Percentiles rank a stretch among this genome's conserved stretches.
Conservation (phyloP, 2,888 invertebrate species). For the Pterostichus madidus region DNA sequence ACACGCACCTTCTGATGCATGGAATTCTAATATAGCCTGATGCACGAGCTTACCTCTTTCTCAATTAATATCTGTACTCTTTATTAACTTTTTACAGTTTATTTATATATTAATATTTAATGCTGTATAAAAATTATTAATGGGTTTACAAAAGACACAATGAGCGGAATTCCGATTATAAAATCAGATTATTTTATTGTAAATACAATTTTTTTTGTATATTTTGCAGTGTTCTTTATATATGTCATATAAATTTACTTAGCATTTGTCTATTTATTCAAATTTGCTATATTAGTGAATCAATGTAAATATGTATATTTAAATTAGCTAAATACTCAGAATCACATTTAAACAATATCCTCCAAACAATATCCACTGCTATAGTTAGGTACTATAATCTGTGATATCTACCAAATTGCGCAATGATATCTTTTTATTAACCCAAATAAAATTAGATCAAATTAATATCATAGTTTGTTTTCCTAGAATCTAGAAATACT, state of each 20-base stretch:
- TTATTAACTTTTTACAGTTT: neutral
- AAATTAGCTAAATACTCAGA: too few relatives aligned
- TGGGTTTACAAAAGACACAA: slow-evolving; percentile 34
- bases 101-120: slow-evolving; percentile 1
- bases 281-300: too few relatives aligned
- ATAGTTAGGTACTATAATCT: too few relatives aligned
- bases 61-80: slow-evolving; percentile 5
- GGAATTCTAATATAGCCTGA: slow-evolving; percentile 23
- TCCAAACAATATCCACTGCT: too few relatives aligned
- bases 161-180: neutral
- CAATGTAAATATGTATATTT: too few relatives aligned
- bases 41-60: slow-evolving; percentile 53
- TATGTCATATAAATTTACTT: neutral
- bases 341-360: too few relatives aligned
- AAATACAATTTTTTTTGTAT: slow-evolving; percentile 21
- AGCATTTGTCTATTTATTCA: too few relatives aligned
- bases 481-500: neutral
- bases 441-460: too few relatives aligned
- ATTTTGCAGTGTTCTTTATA: neutral
- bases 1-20: slow-evolving; percentile 50
- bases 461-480: neutral
- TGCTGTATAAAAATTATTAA: slow-evolving; percentile 32
- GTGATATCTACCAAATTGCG: too few relatives aligned
- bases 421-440: too few relatives aligned
- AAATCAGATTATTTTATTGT: neutral